Percentiles rank a stretch among this genome's conserved stretches.
phyloP scores from a whole-genome alignment of 2,888 invertebrate genomes.

The Eupithecia subfuscata region DNA sequence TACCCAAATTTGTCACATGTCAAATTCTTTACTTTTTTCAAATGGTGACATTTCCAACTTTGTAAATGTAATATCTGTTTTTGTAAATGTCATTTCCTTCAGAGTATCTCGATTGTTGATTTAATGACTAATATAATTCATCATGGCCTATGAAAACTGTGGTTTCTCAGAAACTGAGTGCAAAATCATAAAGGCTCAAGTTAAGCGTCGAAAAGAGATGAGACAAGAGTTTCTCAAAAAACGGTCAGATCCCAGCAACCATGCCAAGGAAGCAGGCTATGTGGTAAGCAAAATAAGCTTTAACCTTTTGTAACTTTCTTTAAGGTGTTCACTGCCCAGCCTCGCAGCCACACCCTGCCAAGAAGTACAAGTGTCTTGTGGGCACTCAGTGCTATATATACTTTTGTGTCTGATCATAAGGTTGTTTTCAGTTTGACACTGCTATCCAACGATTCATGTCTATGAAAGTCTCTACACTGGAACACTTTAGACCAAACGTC shows the following conservation, averaged over 20 bases:
- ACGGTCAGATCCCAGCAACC: constrained; percentile 87
- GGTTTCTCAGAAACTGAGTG: constrained; percentile 79
- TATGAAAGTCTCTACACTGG: constrained; percentile 84
- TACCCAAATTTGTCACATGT: background rate
- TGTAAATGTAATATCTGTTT: background rate
- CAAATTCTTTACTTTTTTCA: background rate
- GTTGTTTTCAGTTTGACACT: constrained; percentile 89
- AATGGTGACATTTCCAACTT: background rate
- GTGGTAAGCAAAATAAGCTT: constrained; percentile 80
- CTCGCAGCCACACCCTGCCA: no score
- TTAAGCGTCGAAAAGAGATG: constrained; percentile 82
- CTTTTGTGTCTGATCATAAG: background rate
- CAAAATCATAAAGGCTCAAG: constrained; percentile 83
- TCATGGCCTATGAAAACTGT: constrained; percentile 59
- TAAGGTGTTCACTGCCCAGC: no score
- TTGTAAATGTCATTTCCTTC: background rate
- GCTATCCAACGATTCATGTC: constrained; percentile 88
- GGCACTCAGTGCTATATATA: background rate
- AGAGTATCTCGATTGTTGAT: background rate
- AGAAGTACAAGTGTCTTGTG: background rate
- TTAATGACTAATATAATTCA: constrained; percentile 14
- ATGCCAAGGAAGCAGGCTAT: constrained; percentile 86
- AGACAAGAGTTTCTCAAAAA: constrained; percentile 88
- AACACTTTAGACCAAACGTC: constrained; percentile 86
- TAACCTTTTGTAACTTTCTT: background rate